Percentiles rank a stretch among this genome's conserved stretches.
phyloP scores from a whole-genome alignment of 92 coral and sea anemone species.

The Epizoanthus illoricatus region DNA sequence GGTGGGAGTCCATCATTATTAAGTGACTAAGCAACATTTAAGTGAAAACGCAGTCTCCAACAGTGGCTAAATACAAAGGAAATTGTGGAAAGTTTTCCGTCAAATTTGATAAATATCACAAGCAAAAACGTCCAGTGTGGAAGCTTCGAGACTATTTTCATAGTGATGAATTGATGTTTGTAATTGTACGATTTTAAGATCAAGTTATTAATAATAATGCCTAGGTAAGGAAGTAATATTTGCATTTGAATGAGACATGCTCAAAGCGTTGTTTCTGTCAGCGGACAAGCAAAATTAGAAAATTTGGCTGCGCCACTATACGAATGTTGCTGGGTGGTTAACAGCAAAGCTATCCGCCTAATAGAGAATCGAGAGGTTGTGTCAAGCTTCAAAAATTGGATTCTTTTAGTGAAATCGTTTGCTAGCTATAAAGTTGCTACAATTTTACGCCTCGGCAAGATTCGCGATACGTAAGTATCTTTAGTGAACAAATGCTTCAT shows the following conservation, averaged over 20 bases:
- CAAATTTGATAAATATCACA: neutral
- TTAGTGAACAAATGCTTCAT: neutral
- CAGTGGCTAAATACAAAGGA: neutral
- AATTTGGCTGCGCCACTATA: neutral
- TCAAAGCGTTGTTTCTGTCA: conserved; percentile 30
- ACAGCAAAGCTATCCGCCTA: conserved; percentile 11
- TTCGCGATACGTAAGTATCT: conserved; percentile 5
- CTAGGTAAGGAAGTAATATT: conserved; percentile 31
- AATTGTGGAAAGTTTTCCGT: neutral
- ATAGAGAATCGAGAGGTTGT: conserved; percentile 9
- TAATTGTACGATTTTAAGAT: conserved; percentile 35
- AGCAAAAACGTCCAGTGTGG: neutral
- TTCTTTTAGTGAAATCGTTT: neutral
- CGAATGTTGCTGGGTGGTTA: neutral
- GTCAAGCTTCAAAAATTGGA: neutral
- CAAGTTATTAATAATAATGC: conserved; percentile 32
- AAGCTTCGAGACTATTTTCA: conserved; percentile 13
- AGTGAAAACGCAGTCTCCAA: neutral
- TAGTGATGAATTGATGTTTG: conserved; percentile 36
- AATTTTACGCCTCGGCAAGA: neutral
- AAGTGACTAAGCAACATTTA: neutral
- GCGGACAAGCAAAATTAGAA: conserved; percentile 24
- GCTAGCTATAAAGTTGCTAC: conserved; percentile 1
- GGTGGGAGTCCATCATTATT: neutral
- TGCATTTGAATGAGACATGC: conserved; percentile 40